Evolutionary conservation across 2,113 vertebrate species (phyloP), one percentile per base, ranked within the genome.

Genomic region (Lophura nycthemera): DNA sequence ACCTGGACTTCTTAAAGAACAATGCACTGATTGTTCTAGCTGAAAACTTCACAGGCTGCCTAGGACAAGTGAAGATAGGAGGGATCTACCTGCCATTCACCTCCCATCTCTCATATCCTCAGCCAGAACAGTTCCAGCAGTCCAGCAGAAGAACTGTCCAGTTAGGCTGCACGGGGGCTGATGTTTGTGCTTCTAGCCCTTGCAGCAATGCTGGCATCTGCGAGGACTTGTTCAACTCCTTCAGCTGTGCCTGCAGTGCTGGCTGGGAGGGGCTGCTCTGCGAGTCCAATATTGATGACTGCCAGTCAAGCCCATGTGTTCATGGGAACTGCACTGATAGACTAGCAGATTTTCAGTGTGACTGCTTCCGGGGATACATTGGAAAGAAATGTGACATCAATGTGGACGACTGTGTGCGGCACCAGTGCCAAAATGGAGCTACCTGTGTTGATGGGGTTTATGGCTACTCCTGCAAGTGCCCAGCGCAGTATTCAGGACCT

Each of bases 41-140:
- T 1, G 98, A 99, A 61, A 98, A 98, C 38, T 99, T 98, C 97
- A 98, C 98, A 0, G 99, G 99, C 85, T 99, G 99, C 96, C 95
- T 99, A 17, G 98, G 98, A 17, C 98, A 96, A 29, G 98, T 99
- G 91, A 97, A 97, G 34, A 96, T 99, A 2, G 99, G 99, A 4
- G 98, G 98, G 1, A 96, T 99, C 56, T 97, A 98, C 88, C 97
- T 99, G 86, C 98, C 99, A 0, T 97, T 99, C 63, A 32, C 95
- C 2, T 95, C 94, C 29, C 95, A 43, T 6, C 56, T 67, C 8
- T n/a, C 78, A 1, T 85, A 97, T 29, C 97, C 97, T 2, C 98
- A 98, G 88, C 70, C 59, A 2, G 97, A 98, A 32, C 97, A 91
- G 75, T 99, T 99, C 92, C 48, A 69, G 84, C 96, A 57, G 72